Evolutionary conservation across 2,888 invertebrate genomes (phyloP), one percentile per base, ranked within the genome.

Genomic region (Hololepta plana): DNA sequence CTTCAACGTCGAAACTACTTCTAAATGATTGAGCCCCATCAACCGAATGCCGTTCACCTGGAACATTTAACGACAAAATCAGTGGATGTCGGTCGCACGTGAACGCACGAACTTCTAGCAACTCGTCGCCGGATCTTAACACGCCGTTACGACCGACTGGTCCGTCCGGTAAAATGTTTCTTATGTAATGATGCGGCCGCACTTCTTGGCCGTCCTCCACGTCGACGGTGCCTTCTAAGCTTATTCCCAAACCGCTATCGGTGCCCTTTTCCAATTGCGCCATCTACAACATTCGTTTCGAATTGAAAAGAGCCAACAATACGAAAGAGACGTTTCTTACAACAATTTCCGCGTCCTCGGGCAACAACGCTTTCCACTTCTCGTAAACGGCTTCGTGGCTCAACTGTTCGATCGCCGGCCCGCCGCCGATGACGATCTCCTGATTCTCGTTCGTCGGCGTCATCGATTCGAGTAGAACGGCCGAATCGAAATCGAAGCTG

Each of bases 181-280:
- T 63, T 38, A 91, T 88, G 55, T 87, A 90, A 53, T 91, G 91
- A 47, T 91, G 77, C 2, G 91, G 90, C 31, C 87, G 67, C 6
- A 88, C 76, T 57, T 82, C 82, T 41, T 76, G 72, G 1, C 87
- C 85, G 38, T 82, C 81, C 32, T 76, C 82, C 11, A 91, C 87
- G 33, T 93, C 82, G 4, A 88, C 90, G 0, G 91, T 91, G 7
- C 93, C 90, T 49, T 90, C 88, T 27, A 90, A 57, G 21, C 85
- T 88, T 36, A 93, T 85, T 1, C 91, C 90, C 15, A 93, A 60
- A 2, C 90, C 90, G 24, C 75, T 77, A 43, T 77, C 75, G 23
- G 66, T 66, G 38, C 77, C 81, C 51, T 87, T 88, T 39, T 72
- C 71, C 54, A 88, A 59, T 45, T 80, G 79, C 6, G 85, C 82